phyloP scores from a whole-genome alignment of 2,113 vertebrate species.

The Ageneiosus marmoratus region DNA sequence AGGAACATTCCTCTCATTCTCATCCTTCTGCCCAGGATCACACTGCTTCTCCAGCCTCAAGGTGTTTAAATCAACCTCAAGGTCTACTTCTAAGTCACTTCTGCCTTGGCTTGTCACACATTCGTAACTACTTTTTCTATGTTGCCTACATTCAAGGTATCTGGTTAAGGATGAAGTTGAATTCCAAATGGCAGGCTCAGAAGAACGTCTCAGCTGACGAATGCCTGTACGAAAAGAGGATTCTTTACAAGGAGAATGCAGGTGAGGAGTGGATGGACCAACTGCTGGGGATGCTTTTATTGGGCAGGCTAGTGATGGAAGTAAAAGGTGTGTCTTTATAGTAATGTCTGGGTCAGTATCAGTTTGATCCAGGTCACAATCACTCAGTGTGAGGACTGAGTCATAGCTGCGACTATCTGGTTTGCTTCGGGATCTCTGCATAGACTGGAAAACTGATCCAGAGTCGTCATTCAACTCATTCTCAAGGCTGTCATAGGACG shows the following conservation, averaged over 20 bases:
- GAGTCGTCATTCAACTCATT: constrained; percentile 81
- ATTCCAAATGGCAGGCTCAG: constrained; percentile 81
- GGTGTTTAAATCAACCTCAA: constrained; percentile 61
- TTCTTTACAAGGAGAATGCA: constrained; percentile 5
- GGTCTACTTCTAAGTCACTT: constrained; percentile 57
- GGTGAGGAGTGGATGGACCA: constrained; percentile 48
- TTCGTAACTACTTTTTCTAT: constrained; percentile 77
- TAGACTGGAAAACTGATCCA: constrained; percentile 76
- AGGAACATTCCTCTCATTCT: constrained; percentile 58
- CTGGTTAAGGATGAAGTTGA: constrained; percentile 51
- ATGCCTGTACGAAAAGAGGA: constrained; percentile 56
- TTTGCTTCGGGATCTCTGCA: constrained; percentile 65
- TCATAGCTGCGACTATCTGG: constrained; percentile 86
- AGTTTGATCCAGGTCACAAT: constrained; percentile 77
- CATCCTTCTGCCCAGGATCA: constrained; percentile 62
- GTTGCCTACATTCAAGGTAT: constrained; percentile 45
- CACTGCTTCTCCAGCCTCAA: constrained; percentile 74
- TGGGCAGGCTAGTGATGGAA: constrained; percentile 50
- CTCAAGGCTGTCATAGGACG: constrained; percentile 93
- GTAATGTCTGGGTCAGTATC: constrained; percentile 72
- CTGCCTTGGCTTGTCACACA: constrained; percentile 59
- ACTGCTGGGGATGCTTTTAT: constrained; percentile 47
- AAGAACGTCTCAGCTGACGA: constrained; percentile 75
- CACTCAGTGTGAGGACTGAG: constrained; percentile 86
- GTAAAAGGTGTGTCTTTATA: constrained; percentile 29